Evolutionary conservation across 1,140 invertebrate genomes (phyloP).

Genomic region (Holotrichia oblita): DNA sequence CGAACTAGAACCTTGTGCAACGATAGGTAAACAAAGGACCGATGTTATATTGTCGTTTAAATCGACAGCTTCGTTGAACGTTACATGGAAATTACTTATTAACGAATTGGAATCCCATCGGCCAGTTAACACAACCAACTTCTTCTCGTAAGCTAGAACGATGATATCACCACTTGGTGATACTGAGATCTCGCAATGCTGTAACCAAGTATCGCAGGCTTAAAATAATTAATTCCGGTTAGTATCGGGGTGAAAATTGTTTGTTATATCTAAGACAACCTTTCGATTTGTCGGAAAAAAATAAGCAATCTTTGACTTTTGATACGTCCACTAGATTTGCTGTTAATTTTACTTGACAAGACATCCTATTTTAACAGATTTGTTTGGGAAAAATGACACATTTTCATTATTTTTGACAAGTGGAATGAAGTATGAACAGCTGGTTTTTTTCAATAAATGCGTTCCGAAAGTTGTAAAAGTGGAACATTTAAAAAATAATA

Average conservation of each 20-base stretch:
- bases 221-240: conserved; percentile 52
- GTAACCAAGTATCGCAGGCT: conserved; percentile 75
- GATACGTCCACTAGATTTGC: conserved; percentile 71
- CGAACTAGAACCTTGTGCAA: conserved; percentile 55
- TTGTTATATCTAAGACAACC: conserved; percentile 46
- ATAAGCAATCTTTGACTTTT: conserved; percentile 68
- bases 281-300: conserved; percentile 64
- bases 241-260: conserved; percentile 43
- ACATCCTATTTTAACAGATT: conserved; percentile 62
- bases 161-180: conserved; percentile 78
- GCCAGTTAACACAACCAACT: conserved; percentile 72
- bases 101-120: conserved; percentile 67
- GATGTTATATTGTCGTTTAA: conserved; percentile 64
- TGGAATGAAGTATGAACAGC: not conserved
- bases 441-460: not conserved
- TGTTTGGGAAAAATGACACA: not conserved
- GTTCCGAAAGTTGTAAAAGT: not conserved
- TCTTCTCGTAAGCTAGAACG: conserved; percentile 72
- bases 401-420: not conserved
- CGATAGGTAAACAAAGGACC: conserved; percentile 65
- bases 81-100: conserved; percentile 63
- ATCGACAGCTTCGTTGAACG: conserved; percentile 66
- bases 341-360: conserved; percentile 75
- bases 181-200: conserved; percentile 74
- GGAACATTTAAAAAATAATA: too few species aligned